phyloP scores from a whole-genome alignment of 2,113 vertebrate species.

The Brienomyrus longianalis region DNA sequence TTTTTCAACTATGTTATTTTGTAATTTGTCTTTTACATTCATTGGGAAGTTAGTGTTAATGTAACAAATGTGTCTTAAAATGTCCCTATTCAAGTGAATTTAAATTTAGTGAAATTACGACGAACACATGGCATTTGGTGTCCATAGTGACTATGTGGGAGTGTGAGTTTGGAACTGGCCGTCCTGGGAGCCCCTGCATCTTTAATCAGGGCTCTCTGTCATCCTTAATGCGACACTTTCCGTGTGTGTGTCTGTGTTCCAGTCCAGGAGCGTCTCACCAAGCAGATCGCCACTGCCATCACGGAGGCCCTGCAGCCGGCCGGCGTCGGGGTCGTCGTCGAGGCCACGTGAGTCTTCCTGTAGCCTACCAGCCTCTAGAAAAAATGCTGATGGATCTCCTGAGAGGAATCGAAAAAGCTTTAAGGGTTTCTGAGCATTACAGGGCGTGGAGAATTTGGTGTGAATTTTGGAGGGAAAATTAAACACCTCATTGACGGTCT shows the following conservation, averaged over 20 bases:
- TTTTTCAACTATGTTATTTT: background rate
- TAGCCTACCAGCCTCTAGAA: background rate
- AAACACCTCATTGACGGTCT: background rate
- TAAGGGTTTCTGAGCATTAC: background rate
- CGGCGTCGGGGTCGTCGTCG: constrained; percentile 88
- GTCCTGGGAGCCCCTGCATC: background rate
- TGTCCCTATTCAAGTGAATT: background rate
- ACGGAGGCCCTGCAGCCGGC: constrained; percentile 88
- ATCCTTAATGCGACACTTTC: background rate
- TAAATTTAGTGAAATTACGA: background rate
- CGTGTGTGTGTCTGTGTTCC: constrained; percentile 16
- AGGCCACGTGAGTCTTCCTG: constrained; percentile 79
- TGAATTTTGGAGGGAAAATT: background rate
- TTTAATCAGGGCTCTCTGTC: background rate
- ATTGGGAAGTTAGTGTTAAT: background rate
- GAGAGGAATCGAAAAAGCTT: background rate
- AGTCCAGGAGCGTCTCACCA: constrained; percentile 97
- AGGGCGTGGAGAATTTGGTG: background rate
- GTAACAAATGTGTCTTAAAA: background rate
- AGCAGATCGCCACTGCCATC: constrained; percentile 92
- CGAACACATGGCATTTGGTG: background rate
- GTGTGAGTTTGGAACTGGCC: background rate
- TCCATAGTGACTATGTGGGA: background rate
- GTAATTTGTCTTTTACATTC: background rate
- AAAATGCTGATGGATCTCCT: background rate